Conservation (phyloP, 2,113 vertebrate genomes). For the Fukomys damarensis region DNA sequence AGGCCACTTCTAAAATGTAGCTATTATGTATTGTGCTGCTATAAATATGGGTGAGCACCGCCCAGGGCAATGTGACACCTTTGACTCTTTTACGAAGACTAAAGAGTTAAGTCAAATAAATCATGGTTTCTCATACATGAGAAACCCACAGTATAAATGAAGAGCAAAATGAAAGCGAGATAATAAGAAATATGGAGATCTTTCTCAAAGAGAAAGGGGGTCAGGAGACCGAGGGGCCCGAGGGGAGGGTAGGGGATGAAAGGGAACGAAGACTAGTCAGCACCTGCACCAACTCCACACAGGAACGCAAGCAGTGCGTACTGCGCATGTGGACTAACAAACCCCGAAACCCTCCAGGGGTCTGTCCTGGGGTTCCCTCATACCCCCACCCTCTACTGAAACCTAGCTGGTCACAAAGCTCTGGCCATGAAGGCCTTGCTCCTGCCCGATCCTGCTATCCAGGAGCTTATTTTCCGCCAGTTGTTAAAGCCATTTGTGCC, state of each 20-base stretch:
- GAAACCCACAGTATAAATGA: background rate
- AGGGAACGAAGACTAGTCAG: background rate
- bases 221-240: background rate
- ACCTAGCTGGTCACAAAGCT: background rate
- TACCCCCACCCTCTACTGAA: background rate
- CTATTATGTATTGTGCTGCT: background rate
- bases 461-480: slow-evolving; percentile 38
- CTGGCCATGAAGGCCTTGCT: background rate
- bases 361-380: background rate
- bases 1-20: background rate
- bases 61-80: background rate
- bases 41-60: background rate
- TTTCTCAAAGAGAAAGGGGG: background rate
- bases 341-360: background rate
- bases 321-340: background rate
- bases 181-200: background rate
- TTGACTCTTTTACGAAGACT: background rate
- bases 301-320: background rate
- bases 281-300: background rate
- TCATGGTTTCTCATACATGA: background rate
- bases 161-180: background rate
- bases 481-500: slow-evolving; percentile 14
- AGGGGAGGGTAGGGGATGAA: background rate
- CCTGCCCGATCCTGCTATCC: background rate
- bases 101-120: background rate